These are phyloP conservation scores for Chrysodeixis includens DNA, from an alignment of 2,888 invertebrate species.

Conservation along the genomic window DNA sequence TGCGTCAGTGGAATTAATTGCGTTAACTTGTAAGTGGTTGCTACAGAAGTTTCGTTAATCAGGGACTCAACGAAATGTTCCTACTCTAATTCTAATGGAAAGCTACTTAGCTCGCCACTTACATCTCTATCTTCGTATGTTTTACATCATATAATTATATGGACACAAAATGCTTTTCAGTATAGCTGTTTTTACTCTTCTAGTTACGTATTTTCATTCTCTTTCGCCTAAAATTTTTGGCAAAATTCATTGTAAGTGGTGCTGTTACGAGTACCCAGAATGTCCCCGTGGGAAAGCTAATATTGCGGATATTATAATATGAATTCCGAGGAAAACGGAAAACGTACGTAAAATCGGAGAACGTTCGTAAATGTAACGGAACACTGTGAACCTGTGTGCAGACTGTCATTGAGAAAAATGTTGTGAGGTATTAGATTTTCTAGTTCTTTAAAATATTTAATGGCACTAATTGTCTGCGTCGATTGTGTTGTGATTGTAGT, in stretches of 20 bases:
- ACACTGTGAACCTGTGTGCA: background rate
- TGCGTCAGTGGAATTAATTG: slow-evolving; percentile 1
- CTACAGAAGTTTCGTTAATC: slow-evolving; percentile 20
- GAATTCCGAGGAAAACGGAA: background rate
- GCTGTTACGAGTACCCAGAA: background rate
- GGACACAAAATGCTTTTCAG: background rate
- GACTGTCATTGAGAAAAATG: background rate
- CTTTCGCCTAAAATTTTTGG: background rate
- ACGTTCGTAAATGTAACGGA: background rate
- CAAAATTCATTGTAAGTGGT: background rate
- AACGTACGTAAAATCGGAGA: background rate
- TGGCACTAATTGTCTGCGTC: too few species aligned
- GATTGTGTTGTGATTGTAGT: too few species aligned
- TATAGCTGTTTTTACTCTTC: background rate
- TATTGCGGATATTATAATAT: background rate
- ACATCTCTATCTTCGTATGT: background rate
- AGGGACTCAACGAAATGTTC: slow-evolving; percentile 10
- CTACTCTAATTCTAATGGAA: slow-evolving; percentile 2
- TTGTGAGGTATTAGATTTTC: background rate
- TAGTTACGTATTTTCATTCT: background rate
- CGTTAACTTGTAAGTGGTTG: slow-evolving; percentile 13
- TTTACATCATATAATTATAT: background rate
- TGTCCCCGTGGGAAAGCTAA: background rate
- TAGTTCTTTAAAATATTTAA: background rate
- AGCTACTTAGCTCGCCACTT: background rate